Base-by-base conservation (phyloP, 2,113 vertebrate genomes). In the Brienomyrus longianalis region DNA sequence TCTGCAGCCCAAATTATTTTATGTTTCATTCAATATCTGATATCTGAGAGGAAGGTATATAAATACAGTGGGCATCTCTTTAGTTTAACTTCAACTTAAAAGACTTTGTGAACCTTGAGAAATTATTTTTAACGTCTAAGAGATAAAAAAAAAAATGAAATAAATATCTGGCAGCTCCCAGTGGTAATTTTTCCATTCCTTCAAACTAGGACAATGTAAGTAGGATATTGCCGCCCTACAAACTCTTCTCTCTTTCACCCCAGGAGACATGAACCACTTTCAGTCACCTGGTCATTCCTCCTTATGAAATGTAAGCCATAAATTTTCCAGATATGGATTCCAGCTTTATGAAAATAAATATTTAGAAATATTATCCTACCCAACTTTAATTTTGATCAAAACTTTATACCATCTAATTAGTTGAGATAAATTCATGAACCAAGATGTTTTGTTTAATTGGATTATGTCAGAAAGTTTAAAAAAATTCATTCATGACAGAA, bases 281-380 rank as follows among this genome's bases (percentile, higher is more conserved):
- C 89, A 90, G 91, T 94, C 94, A 94, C 93, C 94, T 95, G 94
- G 93, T 93, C 94, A 92, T 15, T 21, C 93, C 93, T 93, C 91
- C 93, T 90, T 93, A 90, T 91, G 89, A 92, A 90, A 66, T 27
- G 39, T 43, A 47, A 88, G 87, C 35, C 54, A 19, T 88, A 43
- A 11, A 31, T 54, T 54, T 23, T 62, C 19, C 15, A 88, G 87
- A 43, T 19, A 23, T 66, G 50, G 50, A 86, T 66, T 17, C 39
- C 15, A 56, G 85, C 13, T 51, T 87, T 31, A 87, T 35, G 27
- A 87, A 87, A 54, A 54, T 54, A 87, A 87, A 87, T 52, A 87
- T 54, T 31, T 35, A 21, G 21, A 87, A 39, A 35, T 17, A 39
- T 43, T 43, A 66, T 66, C n/a, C n/a, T 66, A 31, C 62, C 62